These are phyloP conservation scores for Muschampia plurimacula DNA, from an alignment of 2,888 invertebrate genomes.

Conservation along the genomic window DNA sequence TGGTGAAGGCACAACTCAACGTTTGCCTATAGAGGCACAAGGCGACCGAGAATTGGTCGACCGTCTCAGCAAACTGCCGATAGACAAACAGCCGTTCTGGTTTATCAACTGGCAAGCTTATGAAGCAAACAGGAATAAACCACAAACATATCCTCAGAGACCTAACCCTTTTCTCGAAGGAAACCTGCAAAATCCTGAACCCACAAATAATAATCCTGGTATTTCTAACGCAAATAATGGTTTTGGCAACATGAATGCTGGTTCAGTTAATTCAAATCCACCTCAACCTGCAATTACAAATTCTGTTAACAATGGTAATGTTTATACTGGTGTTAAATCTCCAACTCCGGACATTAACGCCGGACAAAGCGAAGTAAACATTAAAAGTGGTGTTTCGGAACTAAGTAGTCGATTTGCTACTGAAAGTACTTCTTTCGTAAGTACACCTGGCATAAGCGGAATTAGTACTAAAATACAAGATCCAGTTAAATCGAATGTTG, in stretches of 20 bases:
- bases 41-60: slow-evolving; percentile 87
- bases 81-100: slow-evolving; percentile 91
- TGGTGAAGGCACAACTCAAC: slow-evolving; percentile 64
- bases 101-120: slow-evolving; percentile 88
- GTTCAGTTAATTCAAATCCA: not conserved
- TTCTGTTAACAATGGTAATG: not conserved
- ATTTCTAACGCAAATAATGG: not conserved
- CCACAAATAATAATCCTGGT: not conserved
- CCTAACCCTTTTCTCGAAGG: slow-evolving; percentile 60
- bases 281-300: not conserved
- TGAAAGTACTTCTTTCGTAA: not conserved
- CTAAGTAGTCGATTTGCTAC: not conserved
- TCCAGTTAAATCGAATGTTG: not conserved
- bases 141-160: slow-evolving; percentile 68
- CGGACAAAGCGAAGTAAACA: not conserved
- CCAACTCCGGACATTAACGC: not conserved
- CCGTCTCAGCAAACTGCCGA: slow-evolving; percentile 87
- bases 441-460: not conserved
- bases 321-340: not conserved
- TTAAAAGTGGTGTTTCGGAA: not conserved
- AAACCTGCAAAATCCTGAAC: slow-evolving; percentile 37
- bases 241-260: not conserved
- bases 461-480: not conserved
- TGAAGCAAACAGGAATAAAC: slow-evolving; percentile 83
- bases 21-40: slow-evolving; percentile 88